Evolutionary conservation across 2,113 vertebrate genomes (phyloP), one percentile per base, ranked within the genome.

Genomic region (Catharus fuscescens): DNA sequence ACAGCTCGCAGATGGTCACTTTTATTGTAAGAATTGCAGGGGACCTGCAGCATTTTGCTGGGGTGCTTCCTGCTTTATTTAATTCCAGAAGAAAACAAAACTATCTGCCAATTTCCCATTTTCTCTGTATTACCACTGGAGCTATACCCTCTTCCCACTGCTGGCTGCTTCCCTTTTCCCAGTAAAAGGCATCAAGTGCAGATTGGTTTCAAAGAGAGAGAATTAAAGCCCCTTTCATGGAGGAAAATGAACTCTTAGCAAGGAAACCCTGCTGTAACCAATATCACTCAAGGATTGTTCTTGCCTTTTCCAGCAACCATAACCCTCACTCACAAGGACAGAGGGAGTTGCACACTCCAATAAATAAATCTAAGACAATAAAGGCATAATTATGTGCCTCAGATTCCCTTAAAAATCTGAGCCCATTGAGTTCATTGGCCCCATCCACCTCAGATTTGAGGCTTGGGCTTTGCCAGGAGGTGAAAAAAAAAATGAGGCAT

Each of bases 291-390:
- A 64, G n/a, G 53, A 62, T 24, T 32, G 38, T 74, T 54, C 67
- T 71, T 36, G 48, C 42, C 66, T 66, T 31, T 88, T 80, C 61
- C 56, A 52, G 4, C 5, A 92, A 44, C 34, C 78, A 50, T 2
- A 2, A 48, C 48, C 38, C 59, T 60, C 56, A 3, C 25, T 71
- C 47, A 70, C 56, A 34, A 76, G 32, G 24, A 18, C 0, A 32
- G 56, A 54, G 53, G 18, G 18, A 0, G 0, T 1, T 3, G 1
- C 32, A n/a, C 6, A 2, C 16, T 7, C n/a, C 72, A 71, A 25
- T 18, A 42, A 80, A 79, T 38, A 70, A 45, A 87, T 52, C 18
- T 6, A 29, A 47, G 36, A 5, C 12, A 81, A 85, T 31, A 45
- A 19, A 80, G 2, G 8, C 36, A 28, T 13, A 38, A 61, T 44